A percentile compares a stretch with the other conserved stretches of the same genome.
These are phyloP conservation scores for Lycia hirtaria DNA, from an alignment of 2,888 invertebrate genomes.

Conservation along the genomic window DNA sequence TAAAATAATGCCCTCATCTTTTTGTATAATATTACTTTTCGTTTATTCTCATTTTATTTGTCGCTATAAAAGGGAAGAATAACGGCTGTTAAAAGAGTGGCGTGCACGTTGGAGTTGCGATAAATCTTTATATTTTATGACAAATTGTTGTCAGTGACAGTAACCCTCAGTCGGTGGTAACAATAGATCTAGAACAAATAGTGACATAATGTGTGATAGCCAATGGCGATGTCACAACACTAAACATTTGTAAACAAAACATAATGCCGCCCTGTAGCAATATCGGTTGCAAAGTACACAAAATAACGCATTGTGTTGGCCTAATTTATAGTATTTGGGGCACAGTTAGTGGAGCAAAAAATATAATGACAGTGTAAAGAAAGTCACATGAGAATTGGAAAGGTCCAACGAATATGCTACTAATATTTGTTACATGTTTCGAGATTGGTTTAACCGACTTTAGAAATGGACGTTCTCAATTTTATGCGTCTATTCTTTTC, in stretches of 20 bases:
- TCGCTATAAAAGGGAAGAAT: slow-evolving; percentile 79
- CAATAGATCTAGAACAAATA: slow-evolving; percentile 82
- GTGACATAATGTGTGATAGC: slow-evolving; percentile 75
- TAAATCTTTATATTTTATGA: slow-evolving; percentile 85
- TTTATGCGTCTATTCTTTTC: too few relatives aligned
- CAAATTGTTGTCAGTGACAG: slow-evolving; percentile 79
- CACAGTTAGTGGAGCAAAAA: slow-evolving; percentile 42
- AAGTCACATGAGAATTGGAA: slow-evolving; percentile 25
- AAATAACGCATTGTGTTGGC: slow-evolving; percentile 66
- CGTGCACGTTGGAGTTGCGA: slow-evolving; percentile 67
- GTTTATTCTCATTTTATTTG: slow-evolving; percentile 79
- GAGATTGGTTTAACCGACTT: too few relatives aligned
- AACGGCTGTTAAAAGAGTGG: slow-evolving; percentile 78
- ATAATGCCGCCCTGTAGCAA: slow-evolving; percentile 69
- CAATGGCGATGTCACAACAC: slow-evolving; percentile 68
- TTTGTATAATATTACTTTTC: slow-evolving; percentile 74
- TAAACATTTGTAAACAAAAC: slow-evolving; percentile 74
- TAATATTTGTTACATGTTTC: too few relatives aligned
- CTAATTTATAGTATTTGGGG: slow-evolving; percentile 70
- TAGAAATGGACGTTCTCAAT: too few relatives aligned
- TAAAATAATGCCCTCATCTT: slow-evolving; percentile 71
- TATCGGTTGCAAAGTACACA: slow-evolving; percentile 71
- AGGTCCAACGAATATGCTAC: too few relatives aligned
- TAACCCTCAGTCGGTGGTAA: slow-evolving; percentile 61
- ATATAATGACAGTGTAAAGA: slow-evolving; percentile 34